Conservation (phyloP, 2,113 vertebrate species). For the Prionailurus viverrinus region DNA sequence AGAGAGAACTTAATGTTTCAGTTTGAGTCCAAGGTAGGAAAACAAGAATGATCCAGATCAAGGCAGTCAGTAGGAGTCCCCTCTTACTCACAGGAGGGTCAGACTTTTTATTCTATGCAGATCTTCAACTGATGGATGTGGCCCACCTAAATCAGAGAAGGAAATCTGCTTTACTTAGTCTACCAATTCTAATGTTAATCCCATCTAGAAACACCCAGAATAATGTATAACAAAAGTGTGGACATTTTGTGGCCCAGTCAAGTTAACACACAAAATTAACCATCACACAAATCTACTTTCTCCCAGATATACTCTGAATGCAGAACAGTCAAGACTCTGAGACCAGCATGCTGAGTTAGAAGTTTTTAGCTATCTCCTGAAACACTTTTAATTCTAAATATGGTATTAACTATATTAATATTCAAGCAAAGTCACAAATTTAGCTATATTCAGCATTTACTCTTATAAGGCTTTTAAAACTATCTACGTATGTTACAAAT, state of each 20-base stretch:
- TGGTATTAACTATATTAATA: neutral
- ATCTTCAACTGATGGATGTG: neutral
- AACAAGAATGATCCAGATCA: neutral
- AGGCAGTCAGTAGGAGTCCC: neutral
- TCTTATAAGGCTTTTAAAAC: neutral
- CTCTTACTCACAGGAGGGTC: neutral
- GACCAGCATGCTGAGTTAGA: neutral
- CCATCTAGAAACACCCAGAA: neutral
- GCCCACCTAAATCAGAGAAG: neutral
- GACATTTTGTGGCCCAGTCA: neutral
- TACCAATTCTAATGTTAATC: neutral
- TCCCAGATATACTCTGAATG: neutral
- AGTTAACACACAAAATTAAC: neutral
- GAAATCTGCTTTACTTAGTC: conserved; percentile 12
- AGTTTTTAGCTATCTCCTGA: conserved; percentile 19
- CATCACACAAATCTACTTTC: neutral
- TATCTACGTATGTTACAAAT: neutral
- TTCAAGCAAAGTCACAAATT: conserved; percentile 29
- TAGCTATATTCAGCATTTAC: neutral
- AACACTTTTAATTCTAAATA: neutral
- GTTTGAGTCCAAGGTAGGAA: neutral
- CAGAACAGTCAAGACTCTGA: neutral
- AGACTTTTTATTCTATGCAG: neutral
- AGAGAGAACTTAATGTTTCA: neutral
- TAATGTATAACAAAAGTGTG: neutral